These are phyloP conservation scores for Conus ventricosus DNA, from an alignment of 1,140 invertebrate genomes.

Conservation along the genomic window DNA sequence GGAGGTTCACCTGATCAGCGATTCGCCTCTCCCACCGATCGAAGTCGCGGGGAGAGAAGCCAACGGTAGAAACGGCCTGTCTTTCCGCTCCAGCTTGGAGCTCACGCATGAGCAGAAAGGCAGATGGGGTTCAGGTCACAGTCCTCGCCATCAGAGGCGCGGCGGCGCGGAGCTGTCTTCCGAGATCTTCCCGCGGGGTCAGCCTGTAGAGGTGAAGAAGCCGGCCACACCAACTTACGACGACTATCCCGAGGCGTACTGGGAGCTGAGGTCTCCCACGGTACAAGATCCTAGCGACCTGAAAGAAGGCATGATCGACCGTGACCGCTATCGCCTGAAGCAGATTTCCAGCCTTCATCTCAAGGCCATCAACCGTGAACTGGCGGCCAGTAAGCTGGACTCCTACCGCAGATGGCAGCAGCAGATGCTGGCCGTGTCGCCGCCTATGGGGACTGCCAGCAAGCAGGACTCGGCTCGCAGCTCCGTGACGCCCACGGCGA, in stretches of 20 bases:
- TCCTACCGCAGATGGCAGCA: constrained; percentile 33
- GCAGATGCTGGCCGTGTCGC: constrained; percentile 3
- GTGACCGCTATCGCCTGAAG: constrained; percentile 31
- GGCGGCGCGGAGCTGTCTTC: not conserved
- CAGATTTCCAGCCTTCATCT: constrained; percentile 22
- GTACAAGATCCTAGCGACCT: constrained; percentile 29
- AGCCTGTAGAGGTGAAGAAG: constrained; percentile 7
- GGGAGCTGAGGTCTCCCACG: constrained; percentile 28
- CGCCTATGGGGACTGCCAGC: not conserved
- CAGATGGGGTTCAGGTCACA: not conserved
- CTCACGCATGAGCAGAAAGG: not conserved
- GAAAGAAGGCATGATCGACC: constrained; percentile 35
- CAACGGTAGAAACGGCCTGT: not conserved
- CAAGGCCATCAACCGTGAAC: constrained; percentile 5
- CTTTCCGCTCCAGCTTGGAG: not conserved
- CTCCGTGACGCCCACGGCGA: not conserved
- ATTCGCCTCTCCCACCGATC: not conserved
- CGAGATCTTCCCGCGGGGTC: constrained; percentile 6
- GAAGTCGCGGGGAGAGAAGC: not conserved
- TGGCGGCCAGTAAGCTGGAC: constrained; percentile 13
- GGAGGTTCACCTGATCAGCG: constrained; percentile 6
- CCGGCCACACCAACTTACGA: constrained; percentile 27
- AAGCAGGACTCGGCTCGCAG: constrained; percentile 3
- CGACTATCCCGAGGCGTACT: constrained; percentile 34
- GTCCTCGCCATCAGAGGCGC: not conserved